Percentiles rank a stretch among this genome's conserved stretches.
These are phyloP conservation scores for Coelopa frigida DNA, from an alignment of 1,140 invertebrate genomes.

Conservation along the genomic window DNA sequence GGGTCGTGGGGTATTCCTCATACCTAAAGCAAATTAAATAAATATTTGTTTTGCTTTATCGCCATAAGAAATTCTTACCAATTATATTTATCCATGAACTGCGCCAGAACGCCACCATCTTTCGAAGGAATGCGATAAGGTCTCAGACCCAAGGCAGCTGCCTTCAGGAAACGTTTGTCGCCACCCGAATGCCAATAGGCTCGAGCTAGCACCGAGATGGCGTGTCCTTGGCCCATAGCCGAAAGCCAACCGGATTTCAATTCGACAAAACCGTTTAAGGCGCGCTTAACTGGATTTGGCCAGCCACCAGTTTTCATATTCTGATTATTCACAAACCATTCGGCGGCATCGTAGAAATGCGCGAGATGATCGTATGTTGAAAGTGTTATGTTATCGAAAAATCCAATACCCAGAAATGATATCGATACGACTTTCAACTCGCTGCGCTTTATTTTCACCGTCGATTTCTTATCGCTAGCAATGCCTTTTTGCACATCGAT, in stretches of 20 bases:
- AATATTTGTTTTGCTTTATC: not conserved
- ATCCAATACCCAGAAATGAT: conserved; percentile 58
- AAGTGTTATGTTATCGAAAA: conserved; percentile 74
- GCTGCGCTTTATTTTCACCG: conserved; percentile 59
- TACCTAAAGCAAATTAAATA: conserved; percentile 60
- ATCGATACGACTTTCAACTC: conserved; percentile 58
- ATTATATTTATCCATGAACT: conserved; percentile 72
- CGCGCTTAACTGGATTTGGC: conserved; percentile 77
- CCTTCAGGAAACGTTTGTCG: conserved; percentile 67
- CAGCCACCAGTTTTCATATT: conserved; percentile 74
- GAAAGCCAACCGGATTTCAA: conserved; percentile 89
- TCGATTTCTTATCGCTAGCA: conserved; percentile 54
- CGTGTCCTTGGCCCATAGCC: conserved; percentile 97
- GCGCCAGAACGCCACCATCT: conserved; percentile 76
- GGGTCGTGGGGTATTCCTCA: conserved; percentile 96
- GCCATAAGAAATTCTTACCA: conserved; percentile 48
- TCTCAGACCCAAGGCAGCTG: conserved; percentile 71
- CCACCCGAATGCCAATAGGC: conserved; percentile 78
- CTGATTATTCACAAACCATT: conserved; percentile 89
- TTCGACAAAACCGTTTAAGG: conserved; percentile 67
- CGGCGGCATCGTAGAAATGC: conserved; percentile 86
- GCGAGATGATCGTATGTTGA: conserved; percentile 77
- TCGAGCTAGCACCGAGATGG: conserved; percentile 83
- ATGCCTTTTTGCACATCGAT: conserved; percentile 87
- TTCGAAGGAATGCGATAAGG: conserved; percentile 67